These are phyloP conservation scores for Ophthalmolycus amberensis DNA, from an alignment of 2,113 vertebrate genomes.

Conservation along the genomic window DNA sequence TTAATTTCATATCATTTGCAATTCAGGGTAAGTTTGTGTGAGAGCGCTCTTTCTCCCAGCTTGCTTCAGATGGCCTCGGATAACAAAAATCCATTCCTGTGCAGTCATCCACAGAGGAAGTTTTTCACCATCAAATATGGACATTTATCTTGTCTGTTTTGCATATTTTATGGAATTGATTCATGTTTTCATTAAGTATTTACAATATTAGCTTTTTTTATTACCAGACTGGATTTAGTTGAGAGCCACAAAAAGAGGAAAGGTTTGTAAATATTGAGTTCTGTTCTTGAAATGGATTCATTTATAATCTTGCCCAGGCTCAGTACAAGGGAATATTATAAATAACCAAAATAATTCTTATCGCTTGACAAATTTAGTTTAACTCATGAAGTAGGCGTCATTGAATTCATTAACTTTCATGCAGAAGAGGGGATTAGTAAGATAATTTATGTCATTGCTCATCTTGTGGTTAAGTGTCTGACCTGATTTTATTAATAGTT, in stretches of 20 bases:
- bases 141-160: constrained; percentile 51
- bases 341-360: constrained; percentile 22
- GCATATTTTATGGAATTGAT: constrained; percentile 67
- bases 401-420: constrained; percentile 7
- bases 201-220: constrained; percentile 44
- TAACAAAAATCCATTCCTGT: constrained; percentile 27
- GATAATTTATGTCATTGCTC: constrained; percentile 28
- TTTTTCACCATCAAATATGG: constrained; percentile 56
- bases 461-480: background rate
- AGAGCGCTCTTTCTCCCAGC: background rate
- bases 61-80: constrained; percentile 28
- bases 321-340: background rate
- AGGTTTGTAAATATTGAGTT: constrained; percentile 43
- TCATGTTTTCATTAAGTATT: constrained; percentile 61
- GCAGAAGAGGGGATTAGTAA: constrained; percentile 22
- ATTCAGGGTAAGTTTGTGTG: constrained; percentile 29
- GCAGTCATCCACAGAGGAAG: constrained; percentile 37
- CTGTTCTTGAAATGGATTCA: constrained; percentile 8
- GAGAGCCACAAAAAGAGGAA: constrained; percentile 18
- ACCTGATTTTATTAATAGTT: constrained; percentile 19
- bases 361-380: constrained; percentile 7
- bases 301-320: constrained; percentile 5
- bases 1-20: constrained; percentile 14
- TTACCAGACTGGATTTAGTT: constrained; percentile 20
- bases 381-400: background rate